Percentiles rank a stretch among this genome's conserved stretches.
Conservation (phyloP, 2,888 invertebrate species). For the Mythimna loreyi region DNA sequence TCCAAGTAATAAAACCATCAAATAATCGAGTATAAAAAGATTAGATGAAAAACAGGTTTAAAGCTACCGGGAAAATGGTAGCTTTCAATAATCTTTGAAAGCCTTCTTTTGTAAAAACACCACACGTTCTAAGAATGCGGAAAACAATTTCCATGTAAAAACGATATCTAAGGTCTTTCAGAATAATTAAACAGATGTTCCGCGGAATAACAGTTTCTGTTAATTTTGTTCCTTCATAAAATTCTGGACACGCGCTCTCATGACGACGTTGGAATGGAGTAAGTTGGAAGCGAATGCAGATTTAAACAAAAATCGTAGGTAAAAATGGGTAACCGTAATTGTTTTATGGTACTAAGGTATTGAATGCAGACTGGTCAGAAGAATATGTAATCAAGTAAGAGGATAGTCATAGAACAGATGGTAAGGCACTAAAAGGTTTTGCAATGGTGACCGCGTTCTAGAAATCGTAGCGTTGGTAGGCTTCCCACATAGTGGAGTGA, state of each 20-base stretch:
- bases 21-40: constrained; percentile 2
- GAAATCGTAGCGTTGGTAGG: no score
- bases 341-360: no score
- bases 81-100: constrained; percentile 24
- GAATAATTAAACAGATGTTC: constrained; percentile 84
- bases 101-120: constrained; percentile 17
- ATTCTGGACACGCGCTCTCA: constrained; percentile 83
- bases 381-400: no score
- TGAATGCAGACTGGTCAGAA: no score
- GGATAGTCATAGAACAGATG: no score
- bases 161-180: constrained; percentile 72
- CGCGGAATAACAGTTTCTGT: constrained; percentile 77
- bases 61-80: not conserved
- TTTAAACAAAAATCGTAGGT: no score
- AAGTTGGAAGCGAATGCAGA: constrained; percentile 50
- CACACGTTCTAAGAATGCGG: constrained; percentile 25
- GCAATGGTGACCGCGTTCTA: no score
- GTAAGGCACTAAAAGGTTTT: no score
- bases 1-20: not conserved
- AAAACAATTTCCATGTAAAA: constrained; percentile 58
- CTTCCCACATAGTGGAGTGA: no score
- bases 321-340: no score
- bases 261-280: constrained; percentile 70
- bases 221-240: constrained; percentile 81
- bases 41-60: constrained; percentile 2